A percentile compares a stretch with the other conserved stretches of the same genome.
Conservation (phyloP, 2,888 invertebrate genomes). For the Ophion obscuratus region DNA sequence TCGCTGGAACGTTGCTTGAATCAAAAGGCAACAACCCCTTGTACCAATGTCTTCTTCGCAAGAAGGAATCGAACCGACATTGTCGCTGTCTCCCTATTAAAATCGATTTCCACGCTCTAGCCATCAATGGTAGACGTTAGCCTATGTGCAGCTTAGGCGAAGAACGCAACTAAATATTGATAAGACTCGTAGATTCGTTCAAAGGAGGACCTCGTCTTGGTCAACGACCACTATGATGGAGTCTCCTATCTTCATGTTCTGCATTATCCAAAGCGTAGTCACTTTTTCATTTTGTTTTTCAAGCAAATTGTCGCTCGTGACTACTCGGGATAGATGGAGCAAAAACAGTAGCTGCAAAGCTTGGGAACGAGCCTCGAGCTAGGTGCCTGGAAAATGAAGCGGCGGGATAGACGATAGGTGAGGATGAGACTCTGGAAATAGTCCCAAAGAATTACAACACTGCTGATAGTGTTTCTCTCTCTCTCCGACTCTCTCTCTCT, state of each 20-base stretch:
- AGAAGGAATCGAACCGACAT: conserved; percentile 1
- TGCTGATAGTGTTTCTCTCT: conserved; percentile 17
- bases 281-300: conserved; percentile 17
- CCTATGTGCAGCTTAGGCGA: no score
- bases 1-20: conserved; percentile 4
- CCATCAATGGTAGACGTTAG: no score
- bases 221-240: no score
- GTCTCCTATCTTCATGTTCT: neutral
- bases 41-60: conserved; percentile 10
- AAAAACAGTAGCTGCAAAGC: conserved; percentile 32
- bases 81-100: conserved; percentile 15
- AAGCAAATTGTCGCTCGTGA: conserved; percentile 22
- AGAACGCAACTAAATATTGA: no score
- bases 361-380: conserved; percentile 51
- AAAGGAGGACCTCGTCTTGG: no score
- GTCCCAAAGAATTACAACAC: conserved; percentile 37
- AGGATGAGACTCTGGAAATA: conserved; percentile 61
- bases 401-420: conserved; percentile 60
- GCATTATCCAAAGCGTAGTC: neutral
- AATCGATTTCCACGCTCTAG: neutral
- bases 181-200: no score
- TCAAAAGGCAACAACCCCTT: neutral
- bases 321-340: conserved; percentile 1
- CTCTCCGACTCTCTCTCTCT: neutral
- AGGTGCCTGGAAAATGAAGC: conserved; percentile 46